A percentile compares a stretch with the other conserved stretches of the same genome.
Evolutionary conservation across 2,797 vertebrate genomes (phyloP).

Genomic region (Sebastes aleutianus): DNA sequence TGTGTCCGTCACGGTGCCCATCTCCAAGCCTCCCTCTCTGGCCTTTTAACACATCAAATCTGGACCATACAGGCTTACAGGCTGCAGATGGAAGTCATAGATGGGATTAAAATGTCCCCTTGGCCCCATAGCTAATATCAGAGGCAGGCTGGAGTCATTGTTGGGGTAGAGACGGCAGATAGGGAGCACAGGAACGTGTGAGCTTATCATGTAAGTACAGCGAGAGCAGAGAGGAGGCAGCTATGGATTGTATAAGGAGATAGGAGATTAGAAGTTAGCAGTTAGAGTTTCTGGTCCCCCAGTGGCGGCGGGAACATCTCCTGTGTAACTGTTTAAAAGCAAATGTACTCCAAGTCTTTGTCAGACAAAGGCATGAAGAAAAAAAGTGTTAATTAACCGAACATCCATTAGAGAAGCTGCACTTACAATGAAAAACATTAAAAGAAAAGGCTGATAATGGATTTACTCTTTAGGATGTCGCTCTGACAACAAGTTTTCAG

Average conservation of each 20-base stretch:
- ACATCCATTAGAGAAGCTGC: not conserved
- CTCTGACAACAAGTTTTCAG: not conserved
- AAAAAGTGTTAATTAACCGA: conserved; percentile 7
- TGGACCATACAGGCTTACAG: conserved; percentile 26
- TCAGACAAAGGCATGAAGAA: not conserved
- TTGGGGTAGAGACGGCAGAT: conserved; percentile 39
- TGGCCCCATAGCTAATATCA: conserved; percentile 67
- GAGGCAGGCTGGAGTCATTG: conserved; percentile 53
- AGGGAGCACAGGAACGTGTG: conserved; percentile 41
- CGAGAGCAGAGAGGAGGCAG: conserved; percentile 23
- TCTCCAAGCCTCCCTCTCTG: conserved; percentile 11
- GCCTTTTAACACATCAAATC: conserved; percentile 61
- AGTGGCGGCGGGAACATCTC: conserved; percentile 12
- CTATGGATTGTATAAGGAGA: conserved; percentile 49
- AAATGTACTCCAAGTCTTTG: conserved; percentile 7
- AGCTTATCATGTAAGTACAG: conserved; percentile 70
- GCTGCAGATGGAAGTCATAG: conserved; percentile 59
- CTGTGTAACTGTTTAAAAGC: conserved; percentile 20
- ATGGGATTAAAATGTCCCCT: conserved; percentile 64
- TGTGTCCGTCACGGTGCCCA: conserved; percentile 23
- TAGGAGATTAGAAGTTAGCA: conserved; percentile 59
- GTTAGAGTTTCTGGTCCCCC: conserved; percentile 41
- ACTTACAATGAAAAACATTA: not conserved
- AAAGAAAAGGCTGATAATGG: not conserved
- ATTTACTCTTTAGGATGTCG: not conserved